Conservation (phyloP, 2,888 invertebrate genomes). For the Sesia apiformis region DNA sequence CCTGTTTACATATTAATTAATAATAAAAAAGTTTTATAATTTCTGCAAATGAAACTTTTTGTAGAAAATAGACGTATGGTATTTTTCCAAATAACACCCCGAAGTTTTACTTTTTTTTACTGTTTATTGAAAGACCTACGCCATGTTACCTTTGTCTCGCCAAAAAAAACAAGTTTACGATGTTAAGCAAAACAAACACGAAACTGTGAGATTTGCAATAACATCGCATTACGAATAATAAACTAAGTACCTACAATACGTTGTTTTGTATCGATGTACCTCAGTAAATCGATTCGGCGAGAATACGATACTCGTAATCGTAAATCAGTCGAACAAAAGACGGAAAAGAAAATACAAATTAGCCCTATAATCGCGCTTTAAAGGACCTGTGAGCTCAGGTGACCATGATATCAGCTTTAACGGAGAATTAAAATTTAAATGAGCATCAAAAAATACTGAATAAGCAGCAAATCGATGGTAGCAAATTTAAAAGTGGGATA, state of each 20-base stretch:
- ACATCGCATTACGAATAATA: slow-evolving; percentile 28
- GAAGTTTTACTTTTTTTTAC: too few relatives aligned
- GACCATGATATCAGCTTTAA: background rate
- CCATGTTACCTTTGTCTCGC: too few relatives aligned
- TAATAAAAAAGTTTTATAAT: too few relatives aligned
- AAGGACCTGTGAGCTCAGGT: background rate
- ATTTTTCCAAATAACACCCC: too few relatives aligned
- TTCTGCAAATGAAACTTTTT: too few relatives aligned
- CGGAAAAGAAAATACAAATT: slow-evolving; percentile 67
- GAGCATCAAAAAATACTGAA: too few relatives aligned
- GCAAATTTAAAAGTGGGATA: background rate
- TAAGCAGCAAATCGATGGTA: too few relatives aligned
- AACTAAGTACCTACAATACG: slow-evolving; percentile 20
- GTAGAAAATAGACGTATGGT: too few relatives aligned
- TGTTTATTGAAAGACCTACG: too few relatives aligned
- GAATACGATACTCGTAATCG: slow-evolving; percentile 42
- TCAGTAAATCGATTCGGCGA: slow-evolving; percentile 39
- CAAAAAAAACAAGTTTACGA: too few relatives aligned
- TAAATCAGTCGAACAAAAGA: slow-evolving; percentile 68
- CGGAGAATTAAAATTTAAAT: too few relatives aligned
- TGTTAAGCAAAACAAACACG: background rate
- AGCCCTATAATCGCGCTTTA: slow-evolving; percentile 53
- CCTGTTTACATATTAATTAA: too few relatives aligned
- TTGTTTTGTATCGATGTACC: slow-evolving; percentile 32
- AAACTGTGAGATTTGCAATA: slow-evolving; percentile 5